These are phyloP conservation scores for Sapayoa aenigma DNA, from an alignment of 2,113 vertebrate species.

Conservation along the genomic window DNA sequence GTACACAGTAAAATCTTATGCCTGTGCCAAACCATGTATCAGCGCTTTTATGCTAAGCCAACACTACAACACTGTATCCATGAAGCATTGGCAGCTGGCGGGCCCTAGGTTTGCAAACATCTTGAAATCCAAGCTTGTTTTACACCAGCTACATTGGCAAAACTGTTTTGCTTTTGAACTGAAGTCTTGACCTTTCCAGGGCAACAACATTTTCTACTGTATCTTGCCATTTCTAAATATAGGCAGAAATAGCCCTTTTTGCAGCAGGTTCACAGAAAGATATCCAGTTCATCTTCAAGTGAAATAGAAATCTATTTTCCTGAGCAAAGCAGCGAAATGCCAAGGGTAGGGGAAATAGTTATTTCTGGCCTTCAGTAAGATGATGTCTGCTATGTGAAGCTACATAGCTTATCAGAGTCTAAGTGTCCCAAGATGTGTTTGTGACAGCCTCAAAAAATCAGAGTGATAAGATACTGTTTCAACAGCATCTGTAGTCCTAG, in stretches of 20 bases:
- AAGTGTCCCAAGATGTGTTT: fast-evolving
- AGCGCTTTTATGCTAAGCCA: background rate
- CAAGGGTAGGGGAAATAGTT: background rate
- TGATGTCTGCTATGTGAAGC: background rate
- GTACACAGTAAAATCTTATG: background rate
- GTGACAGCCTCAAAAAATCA: background rate
- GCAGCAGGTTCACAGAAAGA: background rate
- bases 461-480: background rate
- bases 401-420: background rate
- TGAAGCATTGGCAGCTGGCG: background rate
- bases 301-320: background rate
- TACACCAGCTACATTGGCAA: background rate
- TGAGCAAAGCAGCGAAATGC: background rate
- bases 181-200: background rate
- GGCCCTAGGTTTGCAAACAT: background rate
- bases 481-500: background rate
- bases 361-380: background rate
- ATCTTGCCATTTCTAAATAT: background rate
- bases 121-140: background rate
- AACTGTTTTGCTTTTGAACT: background rate
- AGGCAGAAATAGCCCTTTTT: background rate
- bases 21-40: background rate
- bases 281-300: background rate
- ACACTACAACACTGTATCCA: no score
- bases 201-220: background rate